Percentiles rank a stretch among this genome's conserved stretches.
Conservation (phyloP, 2,888 invertebrate species). For the Rhimphoctona megacephalus region DNA sequence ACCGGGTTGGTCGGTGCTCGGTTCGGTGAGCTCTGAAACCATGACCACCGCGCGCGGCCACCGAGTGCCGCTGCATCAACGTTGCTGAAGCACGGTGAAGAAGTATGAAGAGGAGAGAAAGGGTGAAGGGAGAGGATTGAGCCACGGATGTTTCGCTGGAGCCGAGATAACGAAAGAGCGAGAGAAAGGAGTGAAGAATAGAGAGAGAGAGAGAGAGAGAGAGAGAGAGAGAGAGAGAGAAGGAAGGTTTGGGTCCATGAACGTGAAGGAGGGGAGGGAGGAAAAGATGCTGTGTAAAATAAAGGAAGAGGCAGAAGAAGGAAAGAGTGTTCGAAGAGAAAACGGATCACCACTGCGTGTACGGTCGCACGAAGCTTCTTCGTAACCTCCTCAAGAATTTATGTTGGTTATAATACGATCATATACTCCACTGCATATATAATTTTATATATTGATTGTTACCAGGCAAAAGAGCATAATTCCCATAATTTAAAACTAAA, state of each 20-base stretch:
- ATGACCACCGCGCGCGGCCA: slow-evolving; percentile 68
- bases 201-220: slow-evolving; percentile 39
- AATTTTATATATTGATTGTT: slow-evolving; percentile 10
- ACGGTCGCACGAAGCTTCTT: slow-evolving; percentile 52
- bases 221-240: slow-evolving; percentile 36
- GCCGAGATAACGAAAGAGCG: slow-evolving; percentile 60
- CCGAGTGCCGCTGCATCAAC: slow-evolving; percentile 52
- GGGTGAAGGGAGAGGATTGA: slow-evolving; percentile 3
- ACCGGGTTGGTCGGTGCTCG: slow-evolving; percentile 77
- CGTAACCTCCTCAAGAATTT: slow-evolving; percentile 53
- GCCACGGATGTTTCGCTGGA: slow-evolving; percentile 58
- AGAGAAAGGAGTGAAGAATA: slow-evolving; percentile 11
- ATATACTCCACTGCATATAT: not conserved
- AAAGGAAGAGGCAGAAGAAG: slow-evolving; percentile 40
- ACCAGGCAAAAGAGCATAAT: too few species aligned
- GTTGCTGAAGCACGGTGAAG: slow-evolving; percentile 6
- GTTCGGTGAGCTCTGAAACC: slow-evolving; percentile 70
- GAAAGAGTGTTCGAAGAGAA: slow-evolving; percentile 46
- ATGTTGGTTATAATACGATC: slow-evolving; percentile 52
- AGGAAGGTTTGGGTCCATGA: slow-evolving; percentile 55
- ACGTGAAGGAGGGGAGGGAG: slow-evolving; percentile 45
- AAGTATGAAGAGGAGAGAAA: slow-evolving; percentile 10
- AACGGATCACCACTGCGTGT: slow-evolving; percentile 57
- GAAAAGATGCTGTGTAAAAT: slow-evolving; percentile 36
- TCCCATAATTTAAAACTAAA: too few species aligned